Percentiles rank a stretch among this genome's conserved stretches.
Conservation (phyloP, 2,888 invertebrate genomes). For the Dendrolimus pini region DNA sequence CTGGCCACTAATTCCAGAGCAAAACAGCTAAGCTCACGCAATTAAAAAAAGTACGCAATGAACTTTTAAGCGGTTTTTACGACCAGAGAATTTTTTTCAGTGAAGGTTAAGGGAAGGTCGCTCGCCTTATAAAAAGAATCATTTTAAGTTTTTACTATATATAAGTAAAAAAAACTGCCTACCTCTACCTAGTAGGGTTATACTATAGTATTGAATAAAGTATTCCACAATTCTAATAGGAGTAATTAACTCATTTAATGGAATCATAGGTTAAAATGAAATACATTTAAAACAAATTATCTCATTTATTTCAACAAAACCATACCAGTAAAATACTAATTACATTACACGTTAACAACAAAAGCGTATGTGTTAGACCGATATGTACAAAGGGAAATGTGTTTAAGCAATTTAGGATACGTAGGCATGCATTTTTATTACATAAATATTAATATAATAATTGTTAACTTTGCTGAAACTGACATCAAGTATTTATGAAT, state of each 20-base stretch:
- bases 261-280: conserved; percentile 10
- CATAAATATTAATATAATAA: conserved; percentile 2
- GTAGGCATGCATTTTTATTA: conserved; percentile 2
- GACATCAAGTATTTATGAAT: too few relatives aligned
- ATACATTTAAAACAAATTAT: conserved; percentile 36
- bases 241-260: neutral
- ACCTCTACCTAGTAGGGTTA: too few relatives aligned
- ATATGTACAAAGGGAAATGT: conserved; percentile 41
- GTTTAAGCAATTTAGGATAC: conserved; percentile 29
- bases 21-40: too few relatives aligned
- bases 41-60: too few relatives aligned
- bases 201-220: too few relatives aligned
- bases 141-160: too few relatives aligned
- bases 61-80: too few relatives aligned
- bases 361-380: conserved; percentile 41
- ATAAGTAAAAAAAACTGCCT: too few relatives aligned
- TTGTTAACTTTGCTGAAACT: too few relatives aligned
- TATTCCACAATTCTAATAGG: too few relatives aligned
- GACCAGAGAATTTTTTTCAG: too few relatives aligned
- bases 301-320: conserved; percentile 52
- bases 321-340: conserved; percentile 41
- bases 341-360: conserved; percentile 50
- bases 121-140: neutral
- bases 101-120: neutral
- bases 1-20: too few relatives aligned